Percentiles rank a stretch among this genome's conserved stretches.
These are phyloP conservation scores for Tinea trinotella DNA, from an alignment of 2,888 invertebrate species.

Conservation along the genomic window DNA sequence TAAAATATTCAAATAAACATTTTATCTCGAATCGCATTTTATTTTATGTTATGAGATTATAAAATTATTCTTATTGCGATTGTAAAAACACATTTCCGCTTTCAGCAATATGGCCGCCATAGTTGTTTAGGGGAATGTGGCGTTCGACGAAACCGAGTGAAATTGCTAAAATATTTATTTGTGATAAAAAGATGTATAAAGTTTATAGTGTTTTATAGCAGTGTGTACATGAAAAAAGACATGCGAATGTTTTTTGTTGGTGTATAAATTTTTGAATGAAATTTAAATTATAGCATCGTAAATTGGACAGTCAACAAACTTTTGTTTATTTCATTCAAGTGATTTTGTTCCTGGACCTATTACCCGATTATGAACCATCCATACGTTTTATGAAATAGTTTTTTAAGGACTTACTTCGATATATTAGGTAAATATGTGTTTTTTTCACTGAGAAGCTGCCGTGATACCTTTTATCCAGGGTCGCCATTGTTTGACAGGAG, in stretches of 20 bases:
- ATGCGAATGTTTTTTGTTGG: conserved; percentile 50
- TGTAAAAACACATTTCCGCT: conserved; percentile 39
- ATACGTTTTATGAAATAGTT: conserved; percentile 57
- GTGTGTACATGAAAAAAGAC: conserved; percentile 59
- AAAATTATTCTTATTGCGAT: background rate
- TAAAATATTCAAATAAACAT: conserved; percentile 5
- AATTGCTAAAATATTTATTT: conserved; percentile 63
- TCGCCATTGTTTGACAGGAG: conserved; percentile 70
- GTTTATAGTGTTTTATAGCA: conserved; percentile 66
- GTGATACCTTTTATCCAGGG: conserved; percentile 45
- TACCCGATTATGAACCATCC: conserved; percentile 63
- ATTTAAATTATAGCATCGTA: conserved; percentile 52
- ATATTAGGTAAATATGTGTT: conserved; percentile 60
- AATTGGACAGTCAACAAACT: conserved; percentile 73
- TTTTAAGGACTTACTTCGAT: conserved; percentile 57
- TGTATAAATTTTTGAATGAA: conserved; percentile 59
- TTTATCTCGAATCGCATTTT: background rate
- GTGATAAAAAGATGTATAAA: conserved; percentile 65
- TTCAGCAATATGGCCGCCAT: conserved; percentile 69
- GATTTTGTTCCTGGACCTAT: conserved; percentile 53
- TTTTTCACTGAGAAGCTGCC: conserved; percentile 31
- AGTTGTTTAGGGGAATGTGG: conserved; percentile 73
- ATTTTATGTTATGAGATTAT: conserved; percentile 27
- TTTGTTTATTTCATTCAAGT: conserved; percentile 69
- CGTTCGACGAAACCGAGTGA: conserved; percentile 69